These are phyloP conservation scores for Xerus inauris DNA, from an alignment of 2,113 vertebrate genomes.

Conservation along the genomic window DNA sequence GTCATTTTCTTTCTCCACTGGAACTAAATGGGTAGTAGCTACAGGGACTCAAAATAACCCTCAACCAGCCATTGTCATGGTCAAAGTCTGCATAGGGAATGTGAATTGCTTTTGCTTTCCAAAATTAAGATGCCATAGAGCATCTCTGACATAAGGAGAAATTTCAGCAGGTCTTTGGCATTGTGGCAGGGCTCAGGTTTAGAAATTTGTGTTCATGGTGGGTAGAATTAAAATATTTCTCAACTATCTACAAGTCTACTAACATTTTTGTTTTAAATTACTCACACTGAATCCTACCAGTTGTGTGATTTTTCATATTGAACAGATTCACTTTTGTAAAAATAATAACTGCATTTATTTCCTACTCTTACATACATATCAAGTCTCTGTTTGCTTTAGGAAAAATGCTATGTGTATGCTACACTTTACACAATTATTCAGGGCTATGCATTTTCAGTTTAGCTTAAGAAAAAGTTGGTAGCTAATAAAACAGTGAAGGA, in stretches of 20 bases:
- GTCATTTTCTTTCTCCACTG: constrained; percentile 67
- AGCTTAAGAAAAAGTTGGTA: not conserved
- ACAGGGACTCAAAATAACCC: constrained; percentile 55
- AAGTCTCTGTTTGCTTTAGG: not conserved
- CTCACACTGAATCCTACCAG: not conserved
- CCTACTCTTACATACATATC: not conserved
- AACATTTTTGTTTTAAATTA: not conserved
- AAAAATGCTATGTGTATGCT: not conserved
- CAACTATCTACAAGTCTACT: not conserved
- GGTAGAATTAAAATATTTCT: constrained; percentile 29
- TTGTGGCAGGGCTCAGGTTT: not conserved
- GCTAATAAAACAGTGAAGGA: not conserved
- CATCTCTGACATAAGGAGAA: not conserved
- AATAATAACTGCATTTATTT: not conserved
- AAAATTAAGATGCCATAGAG: constrained; percentile 52
- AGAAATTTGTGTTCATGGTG: not conserved
- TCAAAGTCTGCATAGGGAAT: constrained; percentile 27
- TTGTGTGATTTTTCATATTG: not conserved
- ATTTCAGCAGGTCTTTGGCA: not conserved
- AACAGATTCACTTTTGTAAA: not conserved
- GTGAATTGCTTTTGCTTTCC: not conserved
- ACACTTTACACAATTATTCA: not conserved
- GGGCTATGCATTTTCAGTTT: not conserved
- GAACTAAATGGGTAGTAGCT: constrained; percentile 55
- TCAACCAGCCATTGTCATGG: constrained; percentile 31